Evolutionary conservation across 2,797 vertebrate genomes (phyloP).

Genomic region (Danio kyathit): DNA sequence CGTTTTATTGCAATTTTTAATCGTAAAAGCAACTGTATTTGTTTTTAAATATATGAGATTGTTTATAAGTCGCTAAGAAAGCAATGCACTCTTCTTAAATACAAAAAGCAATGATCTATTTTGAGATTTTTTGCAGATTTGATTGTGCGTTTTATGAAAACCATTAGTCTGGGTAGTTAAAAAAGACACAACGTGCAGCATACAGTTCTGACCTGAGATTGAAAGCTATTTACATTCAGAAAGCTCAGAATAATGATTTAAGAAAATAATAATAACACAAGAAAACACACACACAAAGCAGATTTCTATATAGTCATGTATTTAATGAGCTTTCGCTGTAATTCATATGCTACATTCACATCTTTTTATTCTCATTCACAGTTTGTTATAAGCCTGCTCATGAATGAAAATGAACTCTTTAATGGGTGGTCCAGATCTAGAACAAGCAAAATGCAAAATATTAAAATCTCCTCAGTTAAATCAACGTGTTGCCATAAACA

Average conservation of each 20-base stretch:
- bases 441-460: neutral
- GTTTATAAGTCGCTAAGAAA: neutral
- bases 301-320: neutral
- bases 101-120: neutral
- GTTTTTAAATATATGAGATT: neutral
- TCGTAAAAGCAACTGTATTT: neutral
- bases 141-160: too few relatives aligned
- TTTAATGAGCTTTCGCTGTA: neutral
- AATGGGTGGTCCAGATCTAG: neutral
- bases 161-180: too few relatives aligned
- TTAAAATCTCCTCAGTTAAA: neutral
- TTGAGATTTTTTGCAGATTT: too few relatives aligned
- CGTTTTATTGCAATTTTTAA: neutral
- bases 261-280: neutral
- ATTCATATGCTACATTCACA: too few relatives aligned
- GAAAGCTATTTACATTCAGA: too few relatives aligned
- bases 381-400: neutral
- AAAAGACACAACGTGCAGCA: too few relatives aligned
- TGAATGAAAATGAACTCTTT: neutral
- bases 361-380: neutral
- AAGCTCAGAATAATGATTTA: too few relatives aligned
- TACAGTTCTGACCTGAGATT: too few relatives aligned
- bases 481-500: too few relatives aligned
- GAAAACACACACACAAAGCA: neutral
- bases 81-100: neutral